Percentiles rank a stretch among this genome's conserved stretches.
Conservation (phyloP, 2,797 vertebrate genomes). For the Carapus acus region DNA sequence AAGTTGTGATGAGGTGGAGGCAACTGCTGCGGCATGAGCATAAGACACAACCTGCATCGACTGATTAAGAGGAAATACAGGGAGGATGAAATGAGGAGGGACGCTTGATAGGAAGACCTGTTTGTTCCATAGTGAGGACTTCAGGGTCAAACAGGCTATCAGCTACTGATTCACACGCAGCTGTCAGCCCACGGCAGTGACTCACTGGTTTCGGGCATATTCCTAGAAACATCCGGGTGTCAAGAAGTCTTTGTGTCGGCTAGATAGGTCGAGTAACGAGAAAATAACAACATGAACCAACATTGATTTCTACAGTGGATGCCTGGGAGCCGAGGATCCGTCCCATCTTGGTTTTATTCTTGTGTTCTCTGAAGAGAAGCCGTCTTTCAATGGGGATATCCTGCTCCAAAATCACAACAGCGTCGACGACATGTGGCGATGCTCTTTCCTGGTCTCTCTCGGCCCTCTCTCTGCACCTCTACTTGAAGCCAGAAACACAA, state of each 20-base stretch:
- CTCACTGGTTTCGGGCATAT: constrained; percentile 20
- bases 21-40: constrained; percentile 32
- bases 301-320: too few relatives aligned
- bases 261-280: too few relatives aligned
- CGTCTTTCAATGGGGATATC: constrained; percentile 60
- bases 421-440: constrained; percentile 32
- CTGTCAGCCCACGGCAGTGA: constrained; percentile 3
- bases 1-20: constrained; percentile 43
- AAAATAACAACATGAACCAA: too few relatives aligned
- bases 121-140: too few relatives aligned
- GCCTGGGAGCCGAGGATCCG: constrained; percentile 22
- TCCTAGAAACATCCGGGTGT: constrained; percentile 29
- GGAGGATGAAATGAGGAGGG: background rate
- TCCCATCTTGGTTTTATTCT: constrained; percentile 59
- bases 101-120: constrained; percentile 10
- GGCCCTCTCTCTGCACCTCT: constrained; percentile 15
- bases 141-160: background rate
- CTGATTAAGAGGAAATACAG: constrained; percentile 6
- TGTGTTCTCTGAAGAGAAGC: constrained; percentile 53
- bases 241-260: too few relatives aligned
- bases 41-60: constrained; percentile 31
- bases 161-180: constrained; percentile 9
- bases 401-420: constrained; percentile 35
- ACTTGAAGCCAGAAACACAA: constrained; percentile 45
- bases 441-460: constrained; percentile 40